Conservation (phyloP, 2,888 invertebrate genomes). For the Drosophila pseudotalamancana region DNA sequence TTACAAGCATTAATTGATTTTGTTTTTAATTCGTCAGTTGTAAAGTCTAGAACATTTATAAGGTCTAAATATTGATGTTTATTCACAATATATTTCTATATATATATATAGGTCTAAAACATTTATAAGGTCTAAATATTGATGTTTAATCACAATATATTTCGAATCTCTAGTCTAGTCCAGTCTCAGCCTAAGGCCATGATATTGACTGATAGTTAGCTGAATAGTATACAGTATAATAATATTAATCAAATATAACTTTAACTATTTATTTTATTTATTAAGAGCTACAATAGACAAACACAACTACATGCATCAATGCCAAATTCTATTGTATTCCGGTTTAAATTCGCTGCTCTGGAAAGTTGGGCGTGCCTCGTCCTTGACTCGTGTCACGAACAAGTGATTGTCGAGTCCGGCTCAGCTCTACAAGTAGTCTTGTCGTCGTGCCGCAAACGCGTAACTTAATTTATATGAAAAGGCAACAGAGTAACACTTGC, state of each 20-base stretch:
- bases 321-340: not conserved
- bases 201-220: too few relatives aligned
- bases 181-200: too few relatives aligned
- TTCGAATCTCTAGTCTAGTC: too few relatives aligned
- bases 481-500: conserved; percentile 27
- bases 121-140: too few relatives aligned
- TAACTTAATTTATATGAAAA: conserved; percentile 44
- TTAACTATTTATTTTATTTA: not conserved
- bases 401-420: not conserved
- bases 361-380: not conserved
- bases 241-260: not conserved
- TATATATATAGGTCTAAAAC: too few relatives aligned
- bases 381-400: not conserved
- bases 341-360: not conserved
- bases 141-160: too few relatives aligned
- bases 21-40: too few relatives aligned
- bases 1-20: too few relatives aligned
- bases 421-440: not conserved
- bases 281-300: not conserved
- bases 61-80: too few relatives aligned
- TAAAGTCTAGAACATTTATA: too few relatives aligned
- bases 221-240: not conserved
- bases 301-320: conserved; percentile 1
- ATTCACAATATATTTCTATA: too few relatives aligned
- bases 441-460: conserved; percentile 3